Conservation (phyloP, 2,888 invertebrate genomes). For the Agrilus cyanescens region DNA sequence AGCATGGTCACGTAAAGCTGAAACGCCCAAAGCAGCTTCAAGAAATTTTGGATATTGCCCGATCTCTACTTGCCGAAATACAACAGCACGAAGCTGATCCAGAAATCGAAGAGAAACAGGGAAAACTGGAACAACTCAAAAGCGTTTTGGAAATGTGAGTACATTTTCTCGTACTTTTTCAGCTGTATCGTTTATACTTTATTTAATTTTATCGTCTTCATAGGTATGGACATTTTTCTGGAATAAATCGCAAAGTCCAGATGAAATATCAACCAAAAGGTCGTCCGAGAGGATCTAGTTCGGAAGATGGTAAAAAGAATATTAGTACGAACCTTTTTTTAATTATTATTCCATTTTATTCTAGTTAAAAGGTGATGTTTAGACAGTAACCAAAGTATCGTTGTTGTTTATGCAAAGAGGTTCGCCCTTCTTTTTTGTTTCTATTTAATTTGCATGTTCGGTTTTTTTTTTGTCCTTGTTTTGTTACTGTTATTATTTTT, state of each 20-base stretch:
- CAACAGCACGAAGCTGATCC: conserved; percentile 79
- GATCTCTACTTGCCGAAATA: conserved; percentile 80
- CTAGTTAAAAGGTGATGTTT: conserved; percentile 1
- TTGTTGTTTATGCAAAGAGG: no score
- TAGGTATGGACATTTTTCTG: conserved; percentile 99
- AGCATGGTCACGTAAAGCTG: conserved; percentile 91
- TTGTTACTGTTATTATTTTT: conserved; percentile 14
- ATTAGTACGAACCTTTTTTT: conserved; percentile 25
- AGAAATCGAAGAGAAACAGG: conserved; percentile 92
- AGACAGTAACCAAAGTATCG: not conserved
- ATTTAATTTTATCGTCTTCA: conserved; percentile 1
- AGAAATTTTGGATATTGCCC: conserved; percentile 93
- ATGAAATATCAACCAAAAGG: conserved; percentile 98
- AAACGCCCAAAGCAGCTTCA: conserved; percentile 95
- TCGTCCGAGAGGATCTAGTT: conserved; percentile 79
- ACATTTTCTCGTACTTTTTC: conserved; percentile 2
- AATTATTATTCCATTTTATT: conserved; percentile 13
- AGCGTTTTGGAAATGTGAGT: conserved; percentile 97
- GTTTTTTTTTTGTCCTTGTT: conserved; percentile 13
- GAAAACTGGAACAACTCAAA: conserved; percentile 93
- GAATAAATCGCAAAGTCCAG: conserved; percentile 99
- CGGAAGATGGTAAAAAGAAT: conserved; percentile 75
- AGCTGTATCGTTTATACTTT: not conserved
- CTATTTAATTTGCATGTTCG: not conserved
- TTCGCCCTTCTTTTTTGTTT: no score